Conservation (phyloP, 2,113 vertebrate species). For the Urocynchramus pylzowi region DNA sequence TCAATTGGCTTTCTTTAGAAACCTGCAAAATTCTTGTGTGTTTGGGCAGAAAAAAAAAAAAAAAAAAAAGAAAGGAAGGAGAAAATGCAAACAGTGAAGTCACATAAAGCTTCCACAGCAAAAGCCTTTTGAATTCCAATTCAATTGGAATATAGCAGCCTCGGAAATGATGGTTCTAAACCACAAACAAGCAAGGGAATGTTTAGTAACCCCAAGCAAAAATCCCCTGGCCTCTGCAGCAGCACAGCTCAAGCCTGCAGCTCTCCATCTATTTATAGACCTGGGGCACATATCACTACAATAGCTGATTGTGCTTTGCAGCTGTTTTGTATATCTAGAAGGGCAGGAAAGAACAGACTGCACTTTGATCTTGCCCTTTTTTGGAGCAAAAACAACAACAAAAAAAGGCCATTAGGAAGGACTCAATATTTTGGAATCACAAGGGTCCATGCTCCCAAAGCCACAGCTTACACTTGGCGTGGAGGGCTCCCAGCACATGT, state of each 20-base stretch:
- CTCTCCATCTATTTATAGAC: constrained; percentile 67
- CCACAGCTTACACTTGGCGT: not conserved
- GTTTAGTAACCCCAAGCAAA: constrained; percentile 44
- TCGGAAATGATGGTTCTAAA: constrained; percentile 41
- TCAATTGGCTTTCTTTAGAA: not conserved
- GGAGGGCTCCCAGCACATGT: not conserved
- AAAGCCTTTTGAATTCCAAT: constrained; percentile 3
- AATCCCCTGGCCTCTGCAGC: constrained; percentile 60
- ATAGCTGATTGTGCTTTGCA: constrained; percentile 67
- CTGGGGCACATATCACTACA: constrained; percentile 58
- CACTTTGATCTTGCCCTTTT: constrained; percentile 74
- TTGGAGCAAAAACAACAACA: constrained; percentile 62
- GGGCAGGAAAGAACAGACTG: constrained; percentile 64
- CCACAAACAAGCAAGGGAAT: constrained; percentile 33
- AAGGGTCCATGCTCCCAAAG: constrained; percentile 14
- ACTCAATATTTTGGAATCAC: constrained; percentile 53
- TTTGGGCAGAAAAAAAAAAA: not conserved
- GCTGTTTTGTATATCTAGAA: constrained; percentile 67
- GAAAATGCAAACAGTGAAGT: not conserved
- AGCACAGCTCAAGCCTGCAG: constrained; percentile 8
- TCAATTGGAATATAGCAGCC: constrained; percentile 6
- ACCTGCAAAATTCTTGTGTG: not conserved
- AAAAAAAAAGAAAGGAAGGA: not conserved
- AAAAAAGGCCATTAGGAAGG: constrained; percentile 65
- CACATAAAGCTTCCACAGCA: not conserved